Percentiles rank a stretch among this genome's conserved stretches.
phyloP scores from a whole-genome alignment of 2,113 vertebrate species.

The Lynx canadensis region DNA sequence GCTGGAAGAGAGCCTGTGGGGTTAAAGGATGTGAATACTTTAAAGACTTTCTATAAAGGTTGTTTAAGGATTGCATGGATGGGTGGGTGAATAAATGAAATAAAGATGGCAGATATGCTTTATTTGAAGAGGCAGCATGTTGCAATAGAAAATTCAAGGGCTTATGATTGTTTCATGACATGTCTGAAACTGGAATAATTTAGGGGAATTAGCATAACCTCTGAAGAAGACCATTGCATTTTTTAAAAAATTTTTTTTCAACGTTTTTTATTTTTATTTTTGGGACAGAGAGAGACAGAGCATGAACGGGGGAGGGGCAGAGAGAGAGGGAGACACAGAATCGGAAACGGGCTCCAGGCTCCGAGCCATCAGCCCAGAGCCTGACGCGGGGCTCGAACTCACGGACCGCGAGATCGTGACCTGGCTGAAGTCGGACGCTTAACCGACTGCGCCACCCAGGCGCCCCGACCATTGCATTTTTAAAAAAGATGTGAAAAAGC shows the following conservation, averaged over 20 bases:
- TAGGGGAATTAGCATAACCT: constrained; percentile 46
- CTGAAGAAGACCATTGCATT: constrained; percentile 52
- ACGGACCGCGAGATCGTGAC: too few relatives aligned
- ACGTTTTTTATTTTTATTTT: too few relatives aligned
- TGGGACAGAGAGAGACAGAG: too few relatives aligned
- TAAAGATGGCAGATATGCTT: constrained; percentile 6
- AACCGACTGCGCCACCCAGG: too few relatives aligned
- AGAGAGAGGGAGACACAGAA: too few relatives aligned
- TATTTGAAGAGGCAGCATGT: constrained; percentile 22
- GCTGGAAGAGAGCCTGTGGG: neutral
- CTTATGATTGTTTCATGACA: neutral
- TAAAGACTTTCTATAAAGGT: neutral
- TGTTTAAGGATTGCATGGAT: constrained; percentile 13
- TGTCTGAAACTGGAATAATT: constrained; percentile 15
- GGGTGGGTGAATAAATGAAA: constrained; percentile 27
- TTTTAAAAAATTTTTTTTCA: neutral
- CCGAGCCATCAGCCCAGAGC: too few relatives aligned
- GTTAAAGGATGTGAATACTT: constrained; percentile 40
- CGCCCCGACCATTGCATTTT: neutral
- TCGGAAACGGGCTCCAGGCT: too few relatives aligned
- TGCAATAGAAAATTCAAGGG: constrained; percentile 32
- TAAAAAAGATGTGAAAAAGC: neutral
- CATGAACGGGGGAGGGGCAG: too few relatives aligned
- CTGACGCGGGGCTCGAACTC: too few relatives aligned
- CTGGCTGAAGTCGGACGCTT: too few relatives aligned